Evolutionary conservation across 2,888 invertebrate species (phyloP).

Genomic region (Scrobipalpa costella): DNA sequence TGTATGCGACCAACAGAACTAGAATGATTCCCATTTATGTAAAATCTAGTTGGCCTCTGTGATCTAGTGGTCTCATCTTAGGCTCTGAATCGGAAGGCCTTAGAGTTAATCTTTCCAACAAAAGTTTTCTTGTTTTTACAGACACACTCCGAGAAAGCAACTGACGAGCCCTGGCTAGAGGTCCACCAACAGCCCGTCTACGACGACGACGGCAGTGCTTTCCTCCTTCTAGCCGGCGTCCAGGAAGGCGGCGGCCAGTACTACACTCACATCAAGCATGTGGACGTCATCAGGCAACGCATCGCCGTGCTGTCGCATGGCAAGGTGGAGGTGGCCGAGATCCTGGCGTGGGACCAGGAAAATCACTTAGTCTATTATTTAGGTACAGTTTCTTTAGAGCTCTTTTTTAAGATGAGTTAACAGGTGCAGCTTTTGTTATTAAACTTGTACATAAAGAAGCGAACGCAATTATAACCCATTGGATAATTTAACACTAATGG

Average conservation of each 20-base stretch:
- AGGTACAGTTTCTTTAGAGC: slow-evolving; percentile 54
- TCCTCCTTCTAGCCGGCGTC: slow-evolving; percentile 89
- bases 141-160: slow-evolving; percentile 91
- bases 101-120: too few relatives aligned
- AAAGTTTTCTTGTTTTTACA: slow-evolving; percentile 53
- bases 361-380: slow-evolving; percentile 90
- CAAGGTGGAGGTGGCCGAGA: slow-evolving; percentile 90
- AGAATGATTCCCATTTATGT: too few relatives aligned
- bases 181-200: slow-evolving; percentile 92
- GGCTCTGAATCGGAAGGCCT: too few relatives aligned
- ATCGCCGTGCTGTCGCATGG: slow-evolving; percentile 93
- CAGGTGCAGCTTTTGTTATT: background rate
- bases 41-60: too few relatives aligned
- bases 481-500: too few relatives aligned
- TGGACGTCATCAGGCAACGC: slow-evolving; percentile 89
- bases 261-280: slow-evolving; percentile 94
- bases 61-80: too few relatives aligned
- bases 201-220: slow-evolving; percentile 91
- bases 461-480: slow-evolving; percentile 20
- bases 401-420: slow-evolving; percentile 7
- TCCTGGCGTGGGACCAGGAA: slow-evolving; percentile 91
- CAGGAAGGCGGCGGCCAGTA: slow-evolving; percentile 92
- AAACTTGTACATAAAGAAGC: slow-evolving; percentile 17
- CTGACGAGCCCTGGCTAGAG: slow-evolving; percentile 92
- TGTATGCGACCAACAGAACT: too few relatives aligned